A percentile compares a stretch with the other conserved stretches of the same genome.
Evolutionary conservation across 2,888 invertebrate species (phyloP).

Genomic region (Brachyptera risi): DNA sequence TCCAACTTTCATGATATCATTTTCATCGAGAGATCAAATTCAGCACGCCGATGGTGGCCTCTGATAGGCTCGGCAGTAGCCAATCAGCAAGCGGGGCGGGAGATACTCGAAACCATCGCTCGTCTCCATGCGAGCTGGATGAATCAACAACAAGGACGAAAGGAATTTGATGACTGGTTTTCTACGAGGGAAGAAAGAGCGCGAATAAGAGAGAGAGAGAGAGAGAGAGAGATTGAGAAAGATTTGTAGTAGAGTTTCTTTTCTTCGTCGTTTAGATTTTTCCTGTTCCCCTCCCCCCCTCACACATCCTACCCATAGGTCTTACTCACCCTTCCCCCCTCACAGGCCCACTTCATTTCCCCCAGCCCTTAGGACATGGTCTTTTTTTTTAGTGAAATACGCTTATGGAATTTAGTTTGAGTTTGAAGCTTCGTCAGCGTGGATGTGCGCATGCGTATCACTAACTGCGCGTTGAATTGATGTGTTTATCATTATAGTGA

Average conservation of each 20-base stretch:
- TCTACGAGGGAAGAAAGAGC: neutral
- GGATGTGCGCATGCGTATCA: neutral
- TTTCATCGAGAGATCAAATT: no score
- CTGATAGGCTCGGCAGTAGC: neutral
- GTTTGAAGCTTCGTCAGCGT: neutral
- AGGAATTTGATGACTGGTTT: neutral
- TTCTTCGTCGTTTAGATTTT: no score
- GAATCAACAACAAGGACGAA: neutral
- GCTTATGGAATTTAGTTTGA: neutral
- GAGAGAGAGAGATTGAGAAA: neutral
- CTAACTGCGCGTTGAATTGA: no score
- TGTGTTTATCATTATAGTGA: no score
- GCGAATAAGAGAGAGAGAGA: neutral
- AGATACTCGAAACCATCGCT: constrained; percentile 19
- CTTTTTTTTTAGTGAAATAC: neutral
- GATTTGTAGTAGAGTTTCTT: neutral
- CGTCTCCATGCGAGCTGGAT: constrained; percentile 36
- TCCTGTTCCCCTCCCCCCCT: no score
- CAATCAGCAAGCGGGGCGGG: constrained; percentile 24
- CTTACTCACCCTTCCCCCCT: no score
- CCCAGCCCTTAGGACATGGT: neutral
- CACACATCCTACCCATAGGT: no score
- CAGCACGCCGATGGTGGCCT: no score
- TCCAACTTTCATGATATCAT: no score
- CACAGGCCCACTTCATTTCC: no score